phyloP scores from a whole-genome alignment of 2,113 vertebrate species.

The Brachyistius frenatus region DNA sequence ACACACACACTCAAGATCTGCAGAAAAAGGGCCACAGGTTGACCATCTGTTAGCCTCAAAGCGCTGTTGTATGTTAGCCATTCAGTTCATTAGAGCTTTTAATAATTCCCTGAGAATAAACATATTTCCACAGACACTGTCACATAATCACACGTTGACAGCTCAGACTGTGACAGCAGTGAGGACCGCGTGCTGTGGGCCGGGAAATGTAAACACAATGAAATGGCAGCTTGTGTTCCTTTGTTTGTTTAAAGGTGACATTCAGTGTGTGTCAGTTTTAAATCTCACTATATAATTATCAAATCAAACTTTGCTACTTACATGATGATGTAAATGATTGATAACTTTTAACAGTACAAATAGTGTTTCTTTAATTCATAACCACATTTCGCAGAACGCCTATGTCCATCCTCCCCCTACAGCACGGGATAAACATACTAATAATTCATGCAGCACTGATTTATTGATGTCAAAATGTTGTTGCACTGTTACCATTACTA shows the following conservation, averaged over 20 bases:
- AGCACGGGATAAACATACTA: slow-evolving; percentile 13
- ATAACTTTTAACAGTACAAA: background rate
- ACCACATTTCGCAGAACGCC: background rate
- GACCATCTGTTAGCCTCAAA: slow-evolving; percentile 63
- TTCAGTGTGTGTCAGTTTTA: no score
- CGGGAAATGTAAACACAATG: background rate
- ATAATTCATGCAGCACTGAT: slow-evolving; percentile 41
- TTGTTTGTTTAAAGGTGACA: background rate
- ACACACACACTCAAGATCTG: slow-evolving; percentile 17
- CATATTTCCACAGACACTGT: background rate
- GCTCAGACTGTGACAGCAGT: background rate
- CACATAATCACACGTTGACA: slow-evolving; percentile 18
- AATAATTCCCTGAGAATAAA: background rate
- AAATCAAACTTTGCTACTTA: no score
- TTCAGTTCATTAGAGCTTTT: slow-evolving; percentile 28
- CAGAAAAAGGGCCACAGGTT: slow-evolving; percentile 50
- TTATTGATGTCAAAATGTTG: slow-evolving; percentile 33
- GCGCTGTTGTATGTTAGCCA: slow-evolving; percentile 20
- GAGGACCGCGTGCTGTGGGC: background rate
- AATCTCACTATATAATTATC: no score
- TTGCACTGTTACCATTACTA: slow-evolving; percentile 5
- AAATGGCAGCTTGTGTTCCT: background rate
- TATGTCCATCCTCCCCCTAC: background rate
- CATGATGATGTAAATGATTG: no score
- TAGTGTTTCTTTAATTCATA: background rate